Conservation (phyloP, 2,888 invertebrate species). For the Drosophila longiperda region DNA sequence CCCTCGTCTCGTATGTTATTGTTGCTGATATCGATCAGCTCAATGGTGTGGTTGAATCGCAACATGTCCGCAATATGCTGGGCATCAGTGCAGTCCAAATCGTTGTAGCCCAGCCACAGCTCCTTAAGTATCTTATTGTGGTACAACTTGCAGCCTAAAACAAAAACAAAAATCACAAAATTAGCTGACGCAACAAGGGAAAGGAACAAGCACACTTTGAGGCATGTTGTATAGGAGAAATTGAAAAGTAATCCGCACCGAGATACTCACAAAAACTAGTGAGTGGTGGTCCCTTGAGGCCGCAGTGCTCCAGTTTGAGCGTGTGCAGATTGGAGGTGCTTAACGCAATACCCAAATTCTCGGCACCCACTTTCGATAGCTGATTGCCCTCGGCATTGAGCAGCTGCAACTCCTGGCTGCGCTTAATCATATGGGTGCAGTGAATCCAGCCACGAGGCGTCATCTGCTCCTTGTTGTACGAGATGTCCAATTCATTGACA, state of each 20-base stretch:
- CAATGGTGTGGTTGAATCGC: constrained; percentile 90
- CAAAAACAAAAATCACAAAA: neutral
- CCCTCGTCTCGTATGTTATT: constrained; percentile 88
- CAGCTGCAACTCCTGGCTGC: constrained; percentile 83
- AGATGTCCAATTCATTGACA: constrained; percentile 90
- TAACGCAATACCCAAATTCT: constrained; percentile 90
- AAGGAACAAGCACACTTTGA: neutral
- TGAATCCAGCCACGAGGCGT: constrained; percentile 93
- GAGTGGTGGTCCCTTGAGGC: constrained; percentile 90
- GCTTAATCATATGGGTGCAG: constrained; percentile 86
- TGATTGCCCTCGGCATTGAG: constrained; percentile 84
- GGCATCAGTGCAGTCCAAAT: constrained; percentile 90
- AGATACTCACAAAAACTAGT: constrained; percentile 89
- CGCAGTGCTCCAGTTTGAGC: constrained; percentile 91
- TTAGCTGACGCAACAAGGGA: neutral
- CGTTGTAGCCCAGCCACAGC: constrained; percentile 93
- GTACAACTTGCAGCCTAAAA: constrained; percentile 90
- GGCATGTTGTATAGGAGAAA: neutral
- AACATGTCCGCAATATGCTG: constrained; percentile 91
- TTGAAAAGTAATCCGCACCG: neutral
- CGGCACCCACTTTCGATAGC: constrained; percentile 85
- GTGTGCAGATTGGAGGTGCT: constrained; percentile 89
- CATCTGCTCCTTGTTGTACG: constrained; percentile 89
- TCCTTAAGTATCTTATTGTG: constrained; percentile 91
- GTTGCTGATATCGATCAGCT: constrained; percentile 93